Percentiles rank a stretch among this genome's conserved stretches.
phyloP scores from a whole-genome alignment of 2,113 vertebrate species.

The Leptobrachium leishanense region DNA sequence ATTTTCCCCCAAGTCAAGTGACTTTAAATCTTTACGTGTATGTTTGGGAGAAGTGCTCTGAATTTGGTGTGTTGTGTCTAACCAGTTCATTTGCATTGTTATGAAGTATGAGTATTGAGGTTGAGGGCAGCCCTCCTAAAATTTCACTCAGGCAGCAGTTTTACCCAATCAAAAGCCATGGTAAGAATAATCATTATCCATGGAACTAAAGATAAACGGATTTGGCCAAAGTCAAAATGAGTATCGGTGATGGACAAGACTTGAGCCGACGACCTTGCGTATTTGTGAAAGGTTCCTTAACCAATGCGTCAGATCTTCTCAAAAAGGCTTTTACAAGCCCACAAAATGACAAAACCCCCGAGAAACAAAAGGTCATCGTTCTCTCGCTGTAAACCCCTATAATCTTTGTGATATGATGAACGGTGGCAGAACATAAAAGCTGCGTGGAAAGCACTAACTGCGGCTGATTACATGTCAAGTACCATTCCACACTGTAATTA shows the following conservation, averaged over 20 bases:
- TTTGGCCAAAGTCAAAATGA: slow-evolving; percentile 13
- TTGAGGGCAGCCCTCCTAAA: no score
- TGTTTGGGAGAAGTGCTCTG: no score
- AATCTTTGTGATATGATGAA: slow-evolving; percentile 47
- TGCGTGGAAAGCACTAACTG: slow-evolving; percentile 17
- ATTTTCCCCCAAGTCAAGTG: no score
- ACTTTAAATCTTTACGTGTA: no score
- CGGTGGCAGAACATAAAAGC: slow-evolving; percentile 31
- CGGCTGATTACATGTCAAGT: slow-evolving; percentile 47
- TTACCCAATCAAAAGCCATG: no score
- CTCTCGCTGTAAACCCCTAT: slow-evolving; percentile 31
- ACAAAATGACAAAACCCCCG: slow-evolving; percentile 31
- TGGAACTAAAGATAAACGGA: slow-evolving; percentile 21
- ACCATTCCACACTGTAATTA: slow-evolving; percentile 44
- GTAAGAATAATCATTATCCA: no score
- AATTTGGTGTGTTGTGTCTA: no score
- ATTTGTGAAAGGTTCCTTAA: slow-evolving; percentile 40
- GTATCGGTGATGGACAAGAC: slow-evolving; percentile 24
- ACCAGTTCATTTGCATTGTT: no score
- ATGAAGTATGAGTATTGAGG: no score
- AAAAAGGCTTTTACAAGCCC: slow-evolving; percentile 35
- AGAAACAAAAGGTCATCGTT: slow-evolving; percentile 44
- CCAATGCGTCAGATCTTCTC: slow-evolving; percentile 45
- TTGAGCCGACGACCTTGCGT: slow-evolving; percentile 26
- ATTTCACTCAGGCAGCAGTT: no score